Base-by-base conservation (phyloP, 2,797 vertebrate genomes). In the Mycteria americana region DNA sequence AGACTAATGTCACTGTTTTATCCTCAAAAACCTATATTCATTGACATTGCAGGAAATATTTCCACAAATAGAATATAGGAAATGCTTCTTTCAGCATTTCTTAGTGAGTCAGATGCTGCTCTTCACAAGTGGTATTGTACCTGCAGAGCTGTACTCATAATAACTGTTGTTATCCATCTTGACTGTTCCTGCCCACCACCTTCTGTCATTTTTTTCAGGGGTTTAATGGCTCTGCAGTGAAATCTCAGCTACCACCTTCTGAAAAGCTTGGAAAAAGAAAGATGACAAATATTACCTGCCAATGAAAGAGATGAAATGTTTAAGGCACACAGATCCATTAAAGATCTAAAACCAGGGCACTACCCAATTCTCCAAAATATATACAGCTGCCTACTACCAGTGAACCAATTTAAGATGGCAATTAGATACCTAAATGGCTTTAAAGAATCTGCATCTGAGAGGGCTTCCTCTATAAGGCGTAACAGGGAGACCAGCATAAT, bases 151-250 rank as follows among this genome's bases (percentile, higher is more conserved):
- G 98, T 90, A 84, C 98, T 99, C 91, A 99, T 92, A 69, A 99
- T 99, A 68, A 99, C 88, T 0, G 99, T 99, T 15, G 99, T 99
- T 96, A 94, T 98, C 99, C 99, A 99, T 65, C 81, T 95, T 33
- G 77, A 37, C 56, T 96, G 94, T 65, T 97, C 96, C 89, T 96
- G 95, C 54, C 59, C 86, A 60, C 59, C 33, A 14, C 74, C 85
- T 86, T 83, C 92, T 39, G 97, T 35, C 98, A 98, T 98, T 78
- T 84, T 88, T 54, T 68, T 13, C 41, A 18, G 37, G 8, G 39
- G 43, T 63, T 78, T 17, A 33, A n/a, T 22, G 24, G 9, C 43
- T 88, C 57, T 51, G 25, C 65, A 91, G 53, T n/a, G 48, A 83
- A 86, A 65, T n/a, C 50, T 79, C 45, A 60, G 18, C 16, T 77